Base-by-base conservation (phyloP, 2,797 vertebrate genomes). In the Pelobates cultripes region DNA sequence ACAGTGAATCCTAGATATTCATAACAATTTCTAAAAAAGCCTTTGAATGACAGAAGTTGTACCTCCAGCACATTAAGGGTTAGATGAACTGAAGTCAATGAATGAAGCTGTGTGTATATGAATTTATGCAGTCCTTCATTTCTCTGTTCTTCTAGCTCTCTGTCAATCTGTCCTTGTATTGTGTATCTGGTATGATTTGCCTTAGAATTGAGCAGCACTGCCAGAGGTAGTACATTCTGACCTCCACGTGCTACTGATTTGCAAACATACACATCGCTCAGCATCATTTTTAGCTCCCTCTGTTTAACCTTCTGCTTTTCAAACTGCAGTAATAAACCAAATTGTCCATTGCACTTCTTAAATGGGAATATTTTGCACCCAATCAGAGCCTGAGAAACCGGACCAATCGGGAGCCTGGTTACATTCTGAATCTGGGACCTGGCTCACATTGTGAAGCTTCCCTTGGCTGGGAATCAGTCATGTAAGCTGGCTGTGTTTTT, bases 251-350 rank as follows among this genome's bases (percentile, higher is more conserved):
- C 63, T 73, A 70, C 75, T 73, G 69, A 67, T 77, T 55, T 60
- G 67, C 75, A 82, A 45, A 17, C 75, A 69, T 43, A 47, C 66
- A 74, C 61, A 70, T 9, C 51, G 17, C 77, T 63, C 82, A 7
- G 70, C 71, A 69, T 53, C 73, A 43, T 70, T 47, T 44, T 53
- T 43, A 28, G 64, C 81, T 74, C 71, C 81, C 76, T 74, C 77
- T 53, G 66, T 70, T 75, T 79, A 84, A 84, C 77, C 82, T 79
- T 75, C 82, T 79, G 72, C 44, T 75, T 69, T 41, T 69, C 72
- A 71, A 84, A 84, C 77, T 75, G 82, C 82, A 79, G 72, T 53
- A 70, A 84, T 75, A 75, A 84, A 75, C 72, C 53, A 70, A 70
- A 44, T 63, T 71, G 57, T 66, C 82, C 66, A 42, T 69, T 57